These are phyloP conservation scores for Sphaeramia orbicularis DNA, from an alignment of 2,797 vertebrate genomes.

Conservation along the genomic window DNA sequence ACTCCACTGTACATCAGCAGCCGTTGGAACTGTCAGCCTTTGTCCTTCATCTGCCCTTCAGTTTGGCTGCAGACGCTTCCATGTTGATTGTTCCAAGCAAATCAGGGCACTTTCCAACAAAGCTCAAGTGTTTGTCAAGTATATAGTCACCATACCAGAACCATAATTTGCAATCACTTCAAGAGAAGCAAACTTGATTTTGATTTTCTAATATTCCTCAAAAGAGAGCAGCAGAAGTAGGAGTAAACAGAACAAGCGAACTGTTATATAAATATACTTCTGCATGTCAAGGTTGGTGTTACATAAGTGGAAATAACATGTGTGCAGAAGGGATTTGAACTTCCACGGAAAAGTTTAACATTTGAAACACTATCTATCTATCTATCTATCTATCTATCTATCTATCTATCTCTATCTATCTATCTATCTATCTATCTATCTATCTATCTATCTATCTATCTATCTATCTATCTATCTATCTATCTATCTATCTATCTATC, in stretches of 20 bases:
- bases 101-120: slow-evolving; percentile 28
- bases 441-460: too few relatives aligned
- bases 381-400: too few relatives aligned
- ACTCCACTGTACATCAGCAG: slow-evolving; percentile 51
- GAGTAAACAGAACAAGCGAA: not conserved
- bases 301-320: not conserved
- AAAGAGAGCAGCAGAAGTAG: slow-evolving; percentile 2
- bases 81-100: slow-evolving; percentile 21
- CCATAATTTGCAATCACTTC: slow-evolving; percentile 35
- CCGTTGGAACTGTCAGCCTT: slow-evolving; percentile 30
- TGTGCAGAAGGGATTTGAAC: not conserved
- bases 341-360: not conserved
- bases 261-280: not conserved
- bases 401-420: too few relatives aligned
- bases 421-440: too few relatives aligned
- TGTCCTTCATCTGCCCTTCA: slow-evolving; percentile 30
- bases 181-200: slow-evolving; percentile 25
- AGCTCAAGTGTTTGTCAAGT: slow-evolving; percentile 19
- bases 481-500: too few relatives aligned
- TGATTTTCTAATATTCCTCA: slow-evolving; percentile 9
- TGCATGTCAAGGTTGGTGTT: not conserved
- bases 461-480: too few relatives aligned
- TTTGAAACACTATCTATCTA: not conserved
- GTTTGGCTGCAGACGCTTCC: slow-evolving; percentile 12
- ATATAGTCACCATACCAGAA: not conserved